Conservation (phyloP, 2,113 vertebrate species). For the Sceloporus tristichus region DNA sequence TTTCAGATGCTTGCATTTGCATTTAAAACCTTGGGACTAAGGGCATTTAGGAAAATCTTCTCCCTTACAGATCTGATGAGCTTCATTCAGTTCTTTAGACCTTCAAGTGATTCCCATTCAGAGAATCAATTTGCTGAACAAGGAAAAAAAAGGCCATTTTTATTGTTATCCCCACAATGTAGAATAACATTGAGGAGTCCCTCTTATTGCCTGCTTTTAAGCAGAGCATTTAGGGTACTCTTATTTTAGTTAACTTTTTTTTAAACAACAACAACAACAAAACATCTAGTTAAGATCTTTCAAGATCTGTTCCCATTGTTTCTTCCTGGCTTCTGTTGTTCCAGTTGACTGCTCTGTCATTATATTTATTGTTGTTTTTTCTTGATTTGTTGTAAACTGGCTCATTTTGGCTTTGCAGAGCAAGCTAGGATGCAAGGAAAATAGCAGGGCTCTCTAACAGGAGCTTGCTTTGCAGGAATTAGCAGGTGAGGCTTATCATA, state of each 20-base stretch:
- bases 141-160: background rate
- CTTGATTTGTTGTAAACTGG: no score
- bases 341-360: no score
- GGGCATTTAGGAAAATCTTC: background rate
- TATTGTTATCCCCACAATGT: background rate
- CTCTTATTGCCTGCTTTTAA: background rate
- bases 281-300: background rate
- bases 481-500: background rate
- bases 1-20: background rate
- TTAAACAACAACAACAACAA: no score
- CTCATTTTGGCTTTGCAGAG: no score
- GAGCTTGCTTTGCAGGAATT: background rate
- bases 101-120: background rate
- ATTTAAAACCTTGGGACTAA: background rate
- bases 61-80: background rate
- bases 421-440: no score
- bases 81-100: background rate
- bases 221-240: no score
- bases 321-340: no score
- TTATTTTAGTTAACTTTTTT: background rate
- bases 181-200: background rate
- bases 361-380: no score
- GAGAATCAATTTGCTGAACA: background rate
- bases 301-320: background rate
- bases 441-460: background rate